Evolutionary conservation across 2,797 vertebrate genomes (phyloP).

Genomic region (Ciconia nigra): DNA sequence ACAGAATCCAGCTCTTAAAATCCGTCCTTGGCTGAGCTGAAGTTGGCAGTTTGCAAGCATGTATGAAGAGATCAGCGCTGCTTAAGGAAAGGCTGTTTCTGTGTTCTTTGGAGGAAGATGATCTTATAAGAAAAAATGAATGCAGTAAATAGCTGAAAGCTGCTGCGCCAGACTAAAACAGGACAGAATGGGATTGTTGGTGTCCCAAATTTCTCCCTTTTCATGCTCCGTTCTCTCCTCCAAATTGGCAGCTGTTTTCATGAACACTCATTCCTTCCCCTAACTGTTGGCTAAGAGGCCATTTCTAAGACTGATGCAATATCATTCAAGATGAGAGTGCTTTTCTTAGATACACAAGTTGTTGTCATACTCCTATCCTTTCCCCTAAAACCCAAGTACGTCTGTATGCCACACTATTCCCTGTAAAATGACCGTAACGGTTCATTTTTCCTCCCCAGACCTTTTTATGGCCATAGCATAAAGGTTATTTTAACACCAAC

Average conservation of each 20-base stretch:
- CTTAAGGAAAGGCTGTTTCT: constrained; percentile 12
- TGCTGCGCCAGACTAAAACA: not conserved
- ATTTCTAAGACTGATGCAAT: constrained; percentile 1
- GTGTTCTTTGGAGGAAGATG: not conserved
- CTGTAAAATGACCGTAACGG: not conserved
- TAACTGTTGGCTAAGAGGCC: not conserved
- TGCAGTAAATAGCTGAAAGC: constrained; percentile 3
- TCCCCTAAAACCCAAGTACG: not conserved
- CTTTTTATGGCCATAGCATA: not conserved
- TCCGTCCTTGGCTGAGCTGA: not conserved
- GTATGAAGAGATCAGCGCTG: constrained; percentile 1
- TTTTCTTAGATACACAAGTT: constrained; percentile 34
- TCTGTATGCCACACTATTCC: not conserved
- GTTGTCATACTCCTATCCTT: not conserved
- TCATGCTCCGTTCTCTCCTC: not conserved
- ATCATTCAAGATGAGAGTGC: not conserved
- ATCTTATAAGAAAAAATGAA: not conserved
- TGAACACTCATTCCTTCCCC: not conserved
- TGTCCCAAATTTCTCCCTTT: constrained; percentile 2
- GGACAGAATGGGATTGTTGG: not conserved
- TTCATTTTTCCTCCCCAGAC: not conserved
- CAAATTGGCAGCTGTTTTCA: constrained; percentile 3
- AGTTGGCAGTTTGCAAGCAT: not conserved
- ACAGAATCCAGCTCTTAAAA: constrained; percentile 23
- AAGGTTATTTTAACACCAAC: not conserved